A percentile compares a stretch with the other conserved stretches of the same genome.
Conservation (phyloP, 2,113 vertebrate genomes). For the Pygoscelis adeliae region DNA sequence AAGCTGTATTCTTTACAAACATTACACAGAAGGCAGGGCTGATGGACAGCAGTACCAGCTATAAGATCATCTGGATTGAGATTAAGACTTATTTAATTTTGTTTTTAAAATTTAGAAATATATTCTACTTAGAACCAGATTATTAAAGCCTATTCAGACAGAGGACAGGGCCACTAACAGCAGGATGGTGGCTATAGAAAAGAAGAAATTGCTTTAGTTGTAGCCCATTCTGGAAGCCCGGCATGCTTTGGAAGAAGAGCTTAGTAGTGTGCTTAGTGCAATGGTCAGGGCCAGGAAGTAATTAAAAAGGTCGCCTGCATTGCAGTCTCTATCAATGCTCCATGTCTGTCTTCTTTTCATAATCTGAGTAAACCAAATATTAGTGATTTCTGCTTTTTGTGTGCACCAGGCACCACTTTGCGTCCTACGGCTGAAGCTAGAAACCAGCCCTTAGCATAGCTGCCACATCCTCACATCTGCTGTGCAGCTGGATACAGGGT, state of each 20-base stretch:
- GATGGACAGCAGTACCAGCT: neutral
- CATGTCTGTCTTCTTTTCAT: neutral
- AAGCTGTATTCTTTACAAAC: neutral
- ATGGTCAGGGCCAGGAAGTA: neutral
- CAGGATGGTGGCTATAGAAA: neutral
- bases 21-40: neutral
- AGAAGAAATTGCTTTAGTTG: neutral
- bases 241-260: neutral
- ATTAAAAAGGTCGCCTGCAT: neutral
- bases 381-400: neutral
- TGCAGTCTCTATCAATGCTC: neutral
- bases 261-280: neutral
- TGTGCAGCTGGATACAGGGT: too few species aligned
- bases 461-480: neutral
- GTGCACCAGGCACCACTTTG: neutral
- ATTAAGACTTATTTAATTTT: neutral
- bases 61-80: neutral
- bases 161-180: neutral
- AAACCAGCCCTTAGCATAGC: neutral
- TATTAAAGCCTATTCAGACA: neutral
- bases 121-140: neutral
- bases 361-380: neutral
- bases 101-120: neutral
- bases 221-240: neutral
- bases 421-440: rapidly evolving